Conservation (phyloP, 2,113 vertebrate genomes). For the Recurvirostra avosetta region DNA sequence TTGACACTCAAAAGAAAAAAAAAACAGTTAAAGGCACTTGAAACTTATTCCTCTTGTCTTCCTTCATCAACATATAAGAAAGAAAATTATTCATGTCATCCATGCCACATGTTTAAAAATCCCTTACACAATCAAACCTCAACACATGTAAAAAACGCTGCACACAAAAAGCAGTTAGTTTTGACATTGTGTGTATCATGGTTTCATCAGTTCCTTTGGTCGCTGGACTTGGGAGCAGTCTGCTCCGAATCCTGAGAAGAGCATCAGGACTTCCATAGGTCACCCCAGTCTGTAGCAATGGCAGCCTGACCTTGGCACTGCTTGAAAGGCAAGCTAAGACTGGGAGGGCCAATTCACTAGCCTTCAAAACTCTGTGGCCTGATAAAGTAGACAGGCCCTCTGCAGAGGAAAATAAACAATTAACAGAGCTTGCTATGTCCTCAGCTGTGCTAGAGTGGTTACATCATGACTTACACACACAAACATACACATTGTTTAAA, state of each 20-base stretch:
- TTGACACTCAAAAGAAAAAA: not conserved
- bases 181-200: not conserved
- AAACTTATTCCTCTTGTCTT: not conserved
- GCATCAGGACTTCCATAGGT: not conserved
- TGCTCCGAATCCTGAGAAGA: not conserved
- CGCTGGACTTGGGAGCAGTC: not conserved
- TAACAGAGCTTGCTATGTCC: not conserved
- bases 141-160: not conserved
- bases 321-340: not conserved
- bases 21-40: not conserved
- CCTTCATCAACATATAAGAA: not conserved
- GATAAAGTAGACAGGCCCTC: not conserved
- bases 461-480: not conserved
- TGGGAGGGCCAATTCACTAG: not conserved
- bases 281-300: not conserved
- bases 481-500: not conserved
- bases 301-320: not conserved
- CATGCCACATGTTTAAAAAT: not conserved
- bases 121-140: not conserved
- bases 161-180: not conserved
- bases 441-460: not conserved
- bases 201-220: not conserved
- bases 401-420: not conserved
- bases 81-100: not conserved
- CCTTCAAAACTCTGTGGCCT: not conserved